Conservation (phyloP, 1,140 invertebrate genomes). For the Archivesica marissinica region DNA sequence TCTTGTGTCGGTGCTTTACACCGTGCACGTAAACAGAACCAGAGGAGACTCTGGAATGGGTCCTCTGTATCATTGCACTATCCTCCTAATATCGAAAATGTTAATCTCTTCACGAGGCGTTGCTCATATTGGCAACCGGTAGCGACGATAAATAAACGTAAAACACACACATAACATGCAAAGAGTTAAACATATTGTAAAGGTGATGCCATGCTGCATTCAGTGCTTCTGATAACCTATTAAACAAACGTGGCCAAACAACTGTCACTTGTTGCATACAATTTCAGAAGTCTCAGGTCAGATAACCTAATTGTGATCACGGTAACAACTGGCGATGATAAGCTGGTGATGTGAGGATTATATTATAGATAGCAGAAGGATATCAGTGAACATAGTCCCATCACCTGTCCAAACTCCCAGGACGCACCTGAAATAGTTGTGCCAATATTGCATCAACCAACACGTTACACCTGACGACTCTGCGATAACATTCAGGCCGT, state of each 20-base stretch:
- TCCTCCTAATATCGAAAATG: too few species aligned
- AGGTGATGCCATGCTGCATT: too few species aligned
- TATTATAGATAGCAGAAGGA: not conserved
- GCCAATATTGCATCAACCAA: not conserved
- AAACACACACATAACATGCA: too few species aligned
- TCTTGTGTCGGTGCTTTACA: too few species aligned
- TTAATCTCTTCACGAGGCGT: too few species aligned
- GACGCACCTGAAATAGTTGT: not conserved
- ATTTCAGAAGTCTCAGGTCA: constrained; percentile 32
- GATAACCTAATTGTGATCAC: constrained; percentile 3
- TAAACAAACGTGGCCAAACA: not conserved
- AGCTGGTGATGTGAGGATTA: constrained; percentile 3
- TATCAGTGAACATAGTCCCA: constrained; percentile 16
- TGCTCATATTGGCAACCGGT: too few species aligned
- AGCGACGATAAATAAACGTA: too few species aligned
- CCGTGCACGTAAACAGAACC: too few species aligned
- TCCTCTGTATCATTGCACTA: too few species aligned
- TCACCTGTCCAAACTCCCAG: constrained; percentile 47
- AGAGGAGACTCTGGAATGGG: too few species aligned
- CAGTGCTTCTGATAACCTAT: constrained; percentile 3
- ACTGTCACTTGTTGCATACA: constrained; percentile 11
- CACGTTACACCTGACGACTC: not conserved
- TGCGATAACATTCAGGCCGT: too few species aligned
- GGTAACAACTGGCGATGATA: not conserved
- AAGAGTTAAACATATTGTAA: too few species aligned